Evolutionary conservation across 1,140 invertebrate genomes (phyloP), one percentile per base, ranked within the genome.

Genomic region (Harlomillsia oculata): DNA sequence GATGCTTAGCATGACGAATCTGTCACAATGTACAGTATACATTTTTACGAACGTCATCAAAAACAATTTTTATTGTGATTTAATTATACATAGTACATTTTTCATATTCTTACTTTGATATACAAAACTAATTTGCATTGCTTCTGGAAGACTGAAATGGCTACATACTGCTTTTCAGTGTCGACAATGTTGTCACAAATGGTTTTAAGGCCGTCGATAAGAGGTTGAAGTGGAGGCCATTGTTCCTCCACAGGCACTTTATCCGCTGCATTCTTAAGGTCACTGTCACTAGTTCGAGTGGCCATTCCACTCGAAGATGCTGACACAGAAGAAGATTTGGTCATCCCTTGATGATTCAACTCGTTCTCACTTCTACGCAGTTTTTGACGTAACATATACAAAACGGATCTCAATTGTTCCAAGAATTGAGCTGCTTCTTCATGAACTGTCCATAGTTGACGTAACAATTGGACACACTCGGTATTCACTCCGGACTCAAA

Each of bases 61-160:
- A 18, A 40, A 28, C 18, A 41, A 41, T 6, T 21, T 18, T 4
- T 9, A 51, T 20, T 36, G 3, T 5, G 5, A 40, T 20, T 53
- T 53, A 20, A 28, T 16, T 53, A 29, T 29, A 16, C 5, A 2
- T 29, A 41, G 13, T 29, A 18, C 13, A 41, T 28, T 25, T 3
- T 16, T 2, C 13, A 1, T 23, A n/a, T 5, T 6, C 23, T 41
- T n/a, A 64, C 63, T 53, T 64, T 64, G 16, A 52, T 45, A 43
- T 46, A 61, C 25, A 61, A 36, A 46, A 61, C 53, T 43, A 64
- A 53, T 59, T 64, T 64, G 41, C 59, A 64, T 39, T 64, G 63
- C 18, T 55, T 18, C 30, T 64, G 55, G 46, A 56, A 64, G 36
- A 58, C 48, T 25, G 56, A 59, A 23, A 64, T 43, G 21, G 53